These are phyloP conservation scores for Ammospiza maritima DNA, from an alignment of 2,797 vertebrate genomes.

Conservation along the genomic window DNA sequence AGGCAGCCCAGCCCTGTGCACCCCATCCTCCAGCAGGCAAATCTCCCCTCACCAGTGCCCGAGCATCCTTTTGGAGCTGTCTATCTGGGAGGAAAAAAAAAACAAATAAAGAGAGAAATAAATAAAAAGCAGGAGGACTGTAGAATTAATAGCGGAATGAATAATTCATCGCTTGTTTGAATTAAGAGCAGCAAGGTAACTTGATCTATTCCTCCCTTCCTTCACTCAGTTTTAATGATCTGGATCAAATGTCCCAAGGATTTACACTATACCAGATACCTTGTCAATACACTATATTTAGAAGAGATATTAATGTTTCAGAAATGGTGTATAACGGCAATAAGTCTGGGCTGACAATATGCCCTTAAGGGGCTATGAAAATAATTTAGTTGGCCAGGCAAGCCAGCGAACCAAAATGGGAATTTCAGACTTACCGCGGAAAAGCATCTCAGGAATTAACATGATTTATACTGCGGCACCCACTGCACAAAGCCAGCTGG, in stretches of 20 bases:
- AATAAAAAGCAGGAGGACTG: slow-evolving; percentile 77
- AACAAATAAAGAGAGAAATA: slow-evolving; percentile 55
- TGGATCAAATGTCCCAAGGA: slow-evolving; percentile 84
- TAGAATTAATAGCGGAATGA: slow-evolving; percentile 84
- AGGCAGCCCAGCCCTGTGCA: slow-evolving; percentile 72
- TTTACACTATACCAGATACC: slow-evolving; percentile 81
- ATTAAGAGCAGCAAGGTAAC: slow-evolving; percentile 82
- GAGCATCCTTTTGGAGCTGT: slow-evolving; percentile 60
- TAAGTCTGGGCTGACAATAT: slow-evolving; percentile 69
- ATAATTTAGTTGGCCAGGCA: slow-evolving; percentile 60
- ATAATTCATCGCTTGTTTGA: slow-evolving; percentile 88
- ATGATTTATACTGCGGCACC: slow-evolving; percentile 63
- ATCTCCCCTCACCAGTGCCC: not conserved
- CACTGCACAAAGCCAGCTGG: slow-evolving; percentile 19
- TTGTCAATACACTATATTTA: slow-evolving; percentile 82
- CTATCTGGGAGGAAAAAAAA: slow-evolving; percentile 44
- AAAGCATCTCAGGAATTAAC: slow-evolving; percentile 62
- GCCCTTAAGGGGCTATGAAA: slow-evolving; percentile 72
- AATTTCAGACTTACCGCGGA: slow-evolving; percentile 59
- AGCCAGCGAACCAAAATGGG: slow-evolving; percentile 63
- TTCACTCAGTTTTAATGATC: slow-evolving; percentile 90
- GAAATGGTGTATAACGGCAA: slow-evolving; percentile 49
- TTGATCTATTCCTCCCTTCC: slow-evolving; percentile 82
- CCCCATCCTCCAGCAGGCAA: slow-evolving; percentile 64
- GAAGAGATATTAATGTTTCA: slow-evolving; percentile 80